phyloP scores from a whole-genome alignment of 2,113 vertebrate species.

The Hippocampus mohnikei region DNA sequence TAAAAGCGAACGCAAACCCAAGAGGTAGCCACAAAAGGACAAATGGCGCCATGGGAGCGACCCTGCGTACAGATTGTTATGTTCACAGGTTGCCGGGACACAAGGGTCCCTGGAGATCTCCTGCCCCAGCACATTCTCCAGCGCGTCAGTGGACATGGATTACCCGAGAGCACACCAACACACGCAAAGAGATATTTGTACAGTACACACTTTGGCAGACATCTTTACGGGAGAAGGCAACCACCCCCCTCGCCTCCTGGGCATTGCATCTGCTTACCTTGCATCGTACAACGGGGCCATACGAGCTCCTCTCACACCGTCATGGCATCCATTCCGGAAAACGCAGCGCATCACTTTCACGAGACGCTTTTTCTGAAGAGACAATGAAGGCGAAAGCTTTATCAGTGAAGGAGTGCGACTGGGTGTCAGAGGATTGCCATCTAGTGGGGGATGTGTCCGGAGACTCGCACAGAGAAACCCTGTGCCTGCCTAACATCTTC shows the following conservation, averaged over 20 bases:
- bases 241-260: neutral
- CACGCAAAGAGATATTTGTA: neutral
- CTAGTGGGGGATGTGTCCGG: slow-evolving; percentile 23
- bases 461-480: slow-evolving; percentile 22
- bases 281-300: neutral
- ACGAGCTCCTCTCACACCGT: neutral
- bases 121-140: slow-evolving; percentile 26
- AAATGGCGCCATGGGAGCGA: slow-evolving; percentile 8
- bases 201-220: slow-evolving; percentile 8
- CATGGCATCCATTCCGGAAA: neutral
- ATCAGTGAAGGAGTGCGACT: slow-evolving; percentile 51
- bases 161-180: slow-evolving; percentile 17
- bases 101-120: slow-evolving; percentile 21
- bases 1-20: neutral
- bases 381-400: slow-evolving; percentile 60
- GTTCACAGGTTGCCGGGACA: slow-evolving; percentile 50
- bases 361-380: slow-evolving; percentile 6
- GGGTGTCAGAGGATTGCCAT: slow-evolving; percentile 63
- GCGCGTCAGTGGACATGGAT: slow-evolving; percentile 25
- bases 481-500: slow-evolving; percentile 62
- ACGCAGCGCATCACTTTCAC: neutral
- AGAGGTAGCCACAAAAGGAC: neutral
- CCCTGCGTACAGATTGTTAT: slow-evolving; percentile 12
- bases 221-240: slow-evolving; percentile 1
- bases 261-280: neutral